Base-by-base conservation (phyloP, 2,888 invertebrate species). In the Amphimallon solstitiale region DNA sequence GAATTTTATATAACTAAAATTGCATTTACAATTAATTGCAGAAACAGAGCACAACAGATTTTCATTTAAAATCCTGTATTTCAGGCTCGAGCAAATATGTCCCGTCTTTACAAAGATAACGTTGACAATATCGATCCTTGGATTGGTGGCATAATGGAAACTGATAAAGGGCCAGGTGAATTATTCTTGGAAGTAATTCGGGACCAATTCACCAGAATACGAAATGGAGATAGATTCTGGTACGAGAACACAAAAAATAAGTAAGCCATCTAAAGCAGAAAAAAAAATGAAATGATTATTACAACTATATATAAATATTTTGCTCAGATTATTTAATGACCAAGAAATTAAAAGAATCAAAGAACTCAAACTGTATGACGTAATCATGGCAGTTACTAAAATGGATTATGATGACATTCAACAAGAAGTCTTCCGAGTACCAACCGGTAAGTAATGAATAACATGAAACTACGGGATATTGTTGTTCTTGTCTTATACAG, bases 181-280 rank as follows among this genome's bases (percentile, higher is more conserved):
- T 77, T 86, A 6, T 87, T 88, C 72, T 73, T 77, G 68, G 75
- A 77, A 1, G 83, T 87, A 45, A 86, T 87, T 62, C 67, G 75
- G 29, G 86, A 88, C 74, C 87, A 88, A 71, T 87, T 88, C 77
- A 68, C 71, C 37, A 77, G 87, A 70, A 86, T 87, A 66, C 75
- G 88, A 69, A 81, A 85, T 77, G 86, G 85, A 1, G 87, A 88
- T 73, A 74, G 87, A 62, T 88, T 87, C 78, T 88, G 87, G 87
- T 88, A 84, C 76, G 85, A 86, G 72, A 87, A 87, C 75, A 65
- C 9, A 9, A 72, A 75, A 37, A 84, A 84, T 71, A 74, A 76
- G 84, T 84, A 77, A 72, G 63, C 38, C n/a, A 45, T n/a, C n/a
- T n/a, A n/a, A 1, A 10, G 12, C 12, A 9, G 6, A 7, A 49